These are phyloP conservation scores for Troilus luridus DNA, from an alignment of 2,888 invertebrate genomes.

Conservation along the genomic window DNA sequence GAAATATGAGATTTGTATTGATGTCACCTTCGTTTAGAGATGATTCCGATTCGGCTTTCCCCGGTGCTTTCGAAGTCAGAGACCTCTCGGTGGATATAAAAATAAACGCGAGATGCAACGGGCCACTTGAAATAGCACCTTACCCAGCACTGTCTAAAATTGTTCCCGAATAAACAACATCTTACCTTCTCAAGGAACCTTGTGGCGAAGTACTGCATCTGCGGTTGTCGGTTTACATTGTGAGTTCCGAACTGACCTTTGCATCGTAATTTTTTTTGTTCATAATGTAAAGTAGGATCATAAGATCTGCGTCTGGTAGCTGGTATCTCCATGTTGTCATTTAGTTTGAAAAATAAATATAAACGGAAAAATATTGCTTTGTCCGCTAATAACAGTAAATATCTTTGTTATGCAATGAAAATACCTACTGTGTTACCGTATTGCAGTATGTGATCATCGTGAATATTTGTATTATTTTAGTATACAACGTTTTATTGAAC, in stretches of 20 bases:
- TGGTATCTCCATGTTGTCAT: neutral
- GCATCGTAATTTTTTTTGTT: neutral
- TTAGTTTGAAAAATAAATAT: neutral
- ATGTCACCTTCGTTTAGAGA: neutral
- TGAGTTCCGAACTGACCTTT: neutral
- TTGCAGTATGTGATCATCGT: too few relatives aligned
- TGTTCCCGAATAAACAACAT: slow-evolving; percentile 20
- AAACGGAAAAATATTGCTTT: neutral
- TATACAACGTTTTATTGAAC: neutral
- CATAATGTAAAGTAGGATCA: slow-evolving; percentile 18
- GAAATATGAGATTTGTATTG: neutral
- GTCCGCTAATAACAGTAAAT: slow-evolving; percentile 17
- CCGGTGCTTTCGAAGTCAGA: neutral
- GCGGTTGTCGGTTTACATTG: neutral
- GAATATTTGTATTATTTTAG: too few relatives aligned
- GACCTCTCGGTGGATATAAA: slow-evolving; percentile 16
- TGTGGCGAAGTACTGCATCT: neutral
- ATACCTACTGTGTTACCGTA: too few relatives aligned
- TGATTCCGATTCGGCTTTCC: neutral
- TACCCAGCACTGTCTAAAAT: slow-evolving; percentile 33
- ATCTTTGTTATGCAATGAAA: slow-evolving; percentile 26
- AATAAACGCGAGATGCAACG: slow-evolving; percentile 27
- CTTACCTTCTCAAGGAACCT: slow-evolving; percentile 22
- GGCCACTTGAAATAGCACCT: slow-evolving; percentile 42
- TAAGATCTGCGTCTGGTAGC: neutral